A percentile compares a stretch with the other conserved stretches of the same genome.
Evolutionary conservation across 2,888 invertebrate genomes (phyloP).

Genomic region (Emmelina monodactyla): DNA sequence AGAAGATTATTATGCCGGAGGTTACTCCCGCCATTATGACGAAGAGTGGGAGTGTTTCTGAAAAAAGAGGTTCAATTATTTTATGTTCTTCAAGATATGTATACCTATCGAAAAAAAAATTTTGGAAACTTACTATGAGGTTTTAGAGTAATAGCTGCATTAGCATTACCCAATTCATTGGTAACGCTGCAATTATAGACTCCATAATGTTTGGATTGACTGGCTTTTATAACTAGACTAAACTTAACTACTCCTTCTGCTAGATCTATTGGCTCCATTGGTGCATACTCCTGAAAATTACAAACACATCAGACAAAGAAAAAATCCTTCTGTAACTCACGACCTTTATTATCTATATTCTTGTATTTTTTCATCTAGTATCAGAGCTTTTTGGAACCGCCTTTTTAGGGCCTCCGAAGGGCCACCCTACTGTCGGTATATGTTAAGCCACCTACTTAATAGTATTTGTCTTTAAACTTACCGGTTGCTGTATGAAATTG

Average conservation of each 20-base stretch:
- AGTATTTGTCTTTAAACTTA: constrained; percentile 28
- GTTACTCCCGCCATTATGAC: constrained; percentile 86
- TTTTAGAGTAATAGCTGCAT: constrained; percentile 81
- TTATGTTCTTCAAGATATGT: background rate
- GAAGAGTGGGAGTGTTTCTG: constrained; percentile 80
- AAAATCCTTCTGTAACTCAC: too few species aligned
- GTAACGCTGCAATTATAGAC: constrained; percentile 92
- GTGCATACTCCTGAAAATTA: constrained; percentile 72
- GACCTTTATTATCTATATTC: too few species aligned
- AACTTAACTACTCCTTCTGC: constrained; percentile 81
- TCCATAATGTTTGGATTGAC: constrained; percentile 86
- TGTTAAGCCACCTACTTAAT: too few species aligned
- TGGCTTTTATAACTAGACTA: constrained; percentile 83
- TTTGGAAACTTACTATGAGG: constrained; percentile 86
- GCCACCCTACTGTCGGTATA: too few species aligned
- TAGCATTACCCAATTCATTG: constrained; percentile 88
- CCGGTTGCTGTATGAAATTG: constrained; percentile 70
- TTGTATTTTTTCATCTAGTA: too few species aligned
- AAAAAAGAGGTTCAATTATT: constrained; percentile 16
- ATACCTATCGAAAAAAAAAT: too few species aligned
- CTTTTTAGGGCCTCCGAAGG: too few species aligned
- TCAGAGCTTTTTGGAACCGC: too few species aligned
- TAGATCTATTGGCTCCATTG: constrained; percentile 72
- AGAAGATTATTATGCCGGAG: constrained; percentile 83
- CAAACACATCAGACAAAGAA: too few species aligned